Percentiles rank a stretch among this genome's conserved stretches.
Conservation (phyloP, 2,113 vertebrate species). For the Cyprinodon variegatus region DNA sequence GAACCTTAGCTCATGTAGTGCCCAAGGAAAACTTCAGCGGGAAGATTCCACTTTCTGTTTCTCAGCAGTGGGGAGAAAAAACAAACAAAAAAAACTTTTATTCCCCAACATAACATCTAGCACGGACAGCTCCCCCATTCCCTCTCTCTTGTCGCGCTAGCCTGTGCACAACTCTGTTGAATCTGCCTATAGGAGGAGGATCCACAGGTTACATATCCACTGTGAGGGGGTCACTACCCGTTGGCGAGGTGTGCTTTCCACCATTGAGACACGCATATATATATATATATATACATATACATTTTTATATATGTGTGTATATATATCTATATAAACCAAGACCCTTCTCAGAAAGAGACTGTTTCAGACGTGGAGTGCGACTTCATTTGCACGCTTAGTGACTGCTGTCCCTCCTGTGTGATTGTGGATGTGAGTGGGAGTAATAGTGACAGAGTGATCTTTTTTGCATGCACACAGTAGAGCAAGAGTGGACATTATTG, state of each 20-base stretch:
- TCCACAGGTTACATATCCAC: slow-evolving; percentile 60
- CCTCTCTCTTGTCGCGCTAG: slow-evolving; percentile 46
- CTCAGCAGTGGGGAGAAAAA: slow-evolving; percentile 51
- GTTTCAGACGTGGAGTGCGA: slow-evolving; percentile 40
- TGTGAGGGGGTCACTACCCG: slow-evolving; percentile 35
- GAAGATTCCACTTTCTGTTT: slow-evolving; percentile 84
- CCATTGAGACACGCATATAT: slow-evolving; percentile 28
- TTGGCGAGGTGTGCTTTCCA: slow-evolving; percentile 31
- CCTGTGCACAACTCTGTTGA: slow-evolving; percentile 66
- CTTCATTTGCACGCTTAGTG: slow-evolving; percentile 37
- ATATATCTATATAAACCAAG: slow-evolving; percentile 7
- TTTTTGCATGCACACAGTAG: slow-evolving; percentile 59
- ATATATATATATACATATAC: background rate
- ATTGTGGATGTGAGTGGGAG: slow-evolving; percentile 17
- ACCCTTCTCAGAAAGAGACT: slow-evolving; percentile 41
- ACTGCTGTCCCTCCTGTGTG: slow-evolving; percentile 61
- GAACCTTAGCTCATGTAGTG: slow-evolving; percentile 89
- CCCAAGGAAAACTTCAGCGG: slow-evolving; percentile 89
- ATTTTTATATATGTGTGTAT: too few relatives aligned
- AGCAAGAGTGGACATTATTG: slow-evolving; percentile 54
- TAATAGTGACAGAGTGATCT: slow-evolving; percentile 23
- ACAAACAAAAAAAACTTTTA: slow-evolving; percentile 60
- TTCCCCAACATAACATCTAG: slow-evolving; percentile 66
- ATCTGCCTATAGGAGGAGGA: slow-evolving; percentile 57
- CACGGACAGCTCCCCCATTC: slow-evolving; percentile 45